Evolutionary conservation across 1,140 invertebrate genomes (phyloP), one percentile per base, ranked within the genome.

Genomic region (Trachelipus rathkii): DNA sequence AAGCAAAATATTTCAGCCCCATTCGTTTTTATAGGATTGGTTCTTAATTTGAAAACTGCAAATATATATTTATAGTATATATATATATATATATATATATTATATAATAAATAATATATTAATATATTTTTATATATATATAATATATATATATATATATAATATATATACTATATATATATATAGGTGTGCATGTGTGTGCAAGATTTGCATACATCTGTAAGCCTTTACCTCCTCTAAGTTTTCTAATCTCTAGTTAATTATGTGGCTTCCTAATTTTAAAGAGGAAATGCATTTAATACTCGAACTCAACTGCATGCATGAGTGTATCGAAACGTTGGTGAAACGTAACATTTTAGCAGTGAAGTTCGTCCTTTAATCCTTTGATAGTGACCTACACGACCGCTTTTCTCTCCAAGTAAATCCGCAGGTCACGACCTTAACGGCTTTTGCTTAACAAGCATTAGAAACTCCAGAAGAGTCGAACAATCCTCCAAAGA

Each of bases 121-220:
- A 4, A 60, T 60, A 60, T 60, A 60, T 60, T 4, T 60, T 4
- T 60, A 19, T 60, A 60, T 60, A 19, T 60, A 60, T 60, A 60
- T 60, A 60, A 1, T 60, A 60, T 60, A 60, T 60, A 60, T 60
- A 60, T 60, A 60, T 60, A 60, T 60, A 60, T 60, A 60, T 60
- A 60, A 33, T 60, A 60, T 60, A 60, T 60, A 60, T 60, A 60
- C n/a, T 60, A 60, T 60, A 60, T 60, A 60, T 60, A 60, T 60
- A 60, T 60, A 60, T 60, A 60, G 2, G 8, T 60, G 19, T 3
- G 1, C 8, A 8, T 60, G 19, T 60, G 19, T 8, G 8, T 60
- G 19, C 19, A 60, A 15, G 19, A 60, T 60, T 4, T 60, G 8
- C 19, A 60, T 60, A 60, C 19, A 60, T 13, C 50, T 60, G 11